Base-by-base conservation (phyloP, 2,888 invertebrate genomes). In the Elegia similella region DNA sequence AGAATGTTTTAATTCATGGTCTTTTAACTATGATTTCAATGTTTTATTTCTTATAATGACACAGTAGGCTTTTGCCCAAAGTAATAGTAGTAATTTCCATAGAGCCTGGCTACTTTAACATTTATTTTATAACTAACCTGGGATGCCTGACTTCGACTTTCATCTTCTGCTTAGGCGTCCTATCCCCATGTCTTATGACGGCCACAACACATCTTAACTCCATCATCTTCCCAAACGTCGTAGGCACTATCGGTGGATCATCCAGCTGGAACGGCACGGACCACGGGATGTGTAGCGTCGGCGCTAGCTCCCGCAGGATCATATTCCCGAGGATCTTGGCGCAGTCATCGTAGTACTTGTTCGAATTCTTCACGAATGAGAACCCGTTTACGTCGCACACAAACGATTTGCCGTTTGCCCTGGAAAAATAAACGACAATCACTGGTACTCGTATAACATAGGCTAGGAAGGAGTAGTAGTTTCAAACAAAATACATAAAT, bases 311-410 rank as follows among this genome's bases (percentile, higher is more conserved):
- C 58, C 99, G 91, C 59, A 99, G 89, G 61, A 99, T 98, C 98
- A 99, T 99, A 80, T 99, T 99, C 13, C 98, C 98, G 67, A 98
- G 92, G 62, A 99, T 99, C 90, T 99, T 98, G 17, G 99, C 99
- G 85, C 99, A 99, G 79, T 99, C 99, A 85, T 99, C 99, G 81
- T 99, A 99, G 90, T 99, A 99, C 80, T 99, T 99, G 84, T 98
- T 98, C 0, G 99, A 99, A 83, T 99, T 99, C 85, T 99, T 99
- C 29, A 99, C 99, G 87, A 99, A 99, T 78, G 99, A 99, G 86
- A 99, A 99, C 0, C 99, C 99, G 88, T 99, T 99, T 2, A 99
- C 99, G 92, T 99, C 99, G 89, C 99, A 99, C 0, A 99, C 99
- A 84, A 97, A 99, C 0, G 99, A 99, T 85, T 98, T 98, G 52